phyloP scores from a whole-genome alignment of 1,140 invertebrate species.

The Glossosoma conforme region DNA sequence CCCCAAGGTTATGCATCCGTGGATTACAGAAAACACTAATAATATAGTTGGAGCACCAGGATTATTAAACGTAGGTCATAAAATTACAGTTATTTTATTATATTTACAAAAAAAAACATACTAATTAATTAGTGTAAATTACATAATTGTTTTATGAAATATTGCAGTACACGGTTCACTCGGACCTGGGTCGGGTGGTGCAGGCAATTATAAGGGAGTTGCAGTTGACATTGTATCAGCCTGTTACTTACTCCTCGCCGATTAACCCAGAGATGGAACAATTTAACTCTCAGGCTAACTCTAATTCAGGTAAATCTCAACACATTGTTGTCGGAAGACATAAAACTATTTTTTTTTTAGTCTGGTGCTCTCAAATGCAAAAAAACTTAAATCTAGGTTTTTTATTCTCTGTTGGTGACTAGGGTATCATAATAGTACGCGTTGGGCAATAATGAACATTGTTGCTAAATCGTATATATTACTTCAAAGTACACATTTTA shows the following conservation, averaged over 20 bases:
- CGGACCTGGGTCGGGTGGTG: constrained; percentile 71
- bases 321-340: no score
- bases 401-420: no score
- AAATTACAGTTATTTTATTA: constrained; percentile 2
- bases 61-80: constrained; percentile 58
- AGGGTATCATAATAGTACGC: no score
- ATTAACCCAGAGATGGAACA: constrained; percentile 37
- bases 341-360: no score
- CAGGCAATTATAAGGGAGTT: constrained; percentile 74
- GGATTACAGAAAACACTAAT: constrained; percentile 58
- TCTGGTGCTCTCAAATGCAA: no score
- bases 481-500: no score
- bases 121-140: not conserved
- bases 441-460: no score
- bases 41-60: constrained; percentile 67
- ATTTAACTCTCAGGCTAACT: no score
- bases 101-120: not conserved
- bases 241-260: constrained; percentile 21
- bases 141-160: constrained; percentile 7
- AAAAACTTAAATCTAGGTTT: no score
- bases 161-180: constrained; percentile 64
- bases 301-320: no score
- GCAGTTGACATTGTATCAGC: constrained; percentile 60
- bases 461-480: no score
- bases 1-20: constrained; percentile 61